These are phyloP conservation scores for Argya squamiceps DNA, from an alignment of 2,797 vertebrate genomes.

Conservation along the genomic window DNA sequence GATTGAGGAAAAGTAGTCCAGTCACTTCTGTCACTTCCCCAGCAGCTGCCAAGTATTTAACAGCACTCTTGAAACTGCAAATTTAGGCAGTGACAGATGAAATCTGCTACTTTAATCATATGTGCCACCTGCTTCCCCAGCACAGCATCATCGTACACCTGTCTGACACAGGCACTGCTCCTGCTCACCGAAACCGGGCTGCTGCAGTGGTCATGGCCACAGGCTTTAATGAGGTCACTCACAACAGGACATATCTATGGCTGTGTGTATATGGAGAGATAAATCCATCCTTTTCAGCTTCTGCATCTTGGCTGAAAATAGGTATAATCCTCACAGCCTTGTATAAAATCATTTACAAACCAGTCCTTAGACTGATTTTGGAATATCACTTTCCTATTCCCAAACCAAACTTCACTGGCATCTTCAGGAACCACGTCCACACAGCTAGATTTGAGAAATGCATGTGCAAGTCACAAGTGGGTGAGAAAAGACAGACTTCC, in stretches of 20 bases:
- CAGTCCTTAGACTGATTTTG: background rate
- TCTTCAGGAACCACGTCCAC: background rate
- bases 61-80: slow-evolving; percentile 19
- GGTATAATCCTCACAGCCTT: background rate
- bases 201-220: background rate
- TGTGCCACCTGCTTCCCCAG: slow-evolving; percentile 1
- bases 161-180: background rate
- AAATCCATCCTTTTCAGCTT: background rate
- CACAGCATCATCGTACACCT: background rate
- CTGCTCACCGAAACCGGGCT: background rate
- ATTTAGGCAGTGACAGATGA: slow-evolving; percentile 19
- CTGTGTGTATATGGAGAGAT: too few relatives aligned
- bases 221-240: background rate
- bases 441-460: background rate
- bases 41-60: background rate
- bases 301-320: background rate
- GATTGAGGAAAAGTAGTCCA: background rate
- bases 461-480: background rate
- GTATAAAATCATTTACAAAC: background rate
- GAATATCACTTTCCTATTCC: background rate
- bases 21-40: background rate
- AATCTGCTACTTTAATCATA: slow-evolving; percentile 3
- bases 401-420: background rate
- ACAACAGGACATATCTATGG: background rate
- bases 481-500: background rate